These are phyloP conservation scores for Cynoglossus semilaevis DNA, from an alignment of 2,113 vertebrate species.

Conservation along the genomic window DNA sequence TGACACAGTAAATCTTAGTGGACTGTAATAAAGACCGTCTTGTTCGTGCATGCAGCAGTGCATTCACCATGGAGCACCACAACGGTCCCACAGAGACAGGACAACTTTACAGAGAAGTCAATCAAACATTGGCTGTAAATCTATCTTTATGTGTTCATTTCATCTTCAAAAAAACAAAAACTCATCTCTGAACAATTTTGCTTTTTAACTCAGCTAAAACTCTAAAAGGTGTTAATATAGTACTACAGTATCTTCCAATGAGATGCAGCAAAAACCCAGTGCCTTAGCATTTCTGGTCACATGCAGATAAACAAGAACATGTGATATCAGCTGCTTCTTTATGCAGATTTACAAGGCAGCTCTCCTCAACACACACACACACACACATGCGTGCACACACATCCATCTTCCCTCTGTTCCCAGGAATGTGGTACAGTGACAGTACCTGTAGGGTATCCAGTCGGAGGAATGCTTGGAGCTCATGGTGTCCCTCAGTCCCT, in stretches of 20 bases:
- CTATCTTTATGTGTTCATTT: too few species aligned
- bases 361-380: constrained; percentile 1
- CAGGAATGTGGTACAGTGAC: constrained; percentile 63
- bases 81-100: not conserved
- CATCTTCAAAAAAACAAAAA: too few species aligned
- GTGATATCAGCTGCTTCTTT: too few species aligned
- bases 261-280: too few species aligned
- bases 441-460: constrained; percentile 98
- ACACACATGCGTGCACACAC: constrained; percentile 32
- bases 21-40: constrained; percentile 1
- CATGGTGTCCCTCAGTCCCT: constrained; percentile 79
- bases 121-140: too few species aligned
- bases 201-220: too few species aligned
- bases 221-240: too few species aligned
- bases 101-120: constrained; percentile 26
- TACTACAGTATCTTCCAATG: too few species aligned
- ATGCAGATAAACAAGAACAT: too few species aligned
- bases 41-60: not conserved
- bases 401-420: constrained; percentile 24
- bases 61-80: not conserved
- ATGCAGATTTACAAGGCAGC: too few species aligned
- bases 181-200: too few species aligned
- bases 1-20: not conserved
- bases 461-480: constrained; percentile 94
- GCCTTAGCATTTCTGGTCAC: too few species aligned